phyloP scores from a whole-genome alignment of 2,797 vertebrate genomes.

The Cynopterus sphinx region DNA sequence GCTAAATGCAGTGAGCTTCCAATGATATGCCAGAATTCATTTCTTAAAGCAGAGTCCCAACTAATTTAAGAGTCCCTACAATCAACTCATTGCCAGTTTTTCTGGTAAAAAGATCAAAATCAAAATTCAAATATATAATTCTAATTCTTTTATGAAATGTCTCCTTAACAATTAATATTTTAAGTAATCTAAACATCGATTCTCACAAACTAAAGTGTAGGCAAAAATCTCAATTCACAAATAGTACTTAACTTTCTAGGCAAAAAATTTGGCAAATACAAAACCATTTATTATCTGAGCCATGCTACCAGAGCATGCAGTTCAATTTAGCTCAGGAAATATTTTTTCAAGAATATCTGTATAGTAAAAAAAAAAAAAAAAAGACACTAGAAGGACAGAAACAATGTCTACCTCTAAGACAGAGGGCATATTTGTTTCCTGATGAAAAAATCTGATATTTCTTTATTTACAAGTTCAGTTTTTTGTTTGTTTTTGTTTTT shows the following conservation, averaged over 20 bases:
- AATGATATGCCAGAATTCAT: not conserved
- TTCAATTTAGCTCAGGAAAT: not conserved
- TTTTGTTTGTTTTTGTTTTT: not conserved
- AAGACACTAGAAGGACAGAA: not conserved
- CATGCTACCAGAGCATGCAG: not conserved
- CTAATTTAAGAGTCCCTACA: not conserved
- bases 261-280: not conserved
- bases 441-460: not conserved
- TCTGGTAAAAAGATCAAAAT: slow-evolving; percentile 6
- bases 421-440: not conserved
- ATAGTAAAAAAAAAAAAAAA: not conserved
- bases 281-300: not conserved
- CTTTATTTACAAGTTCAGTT: not conserved
- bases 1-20: not conserved
- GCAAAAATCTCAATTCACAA: slow-evolving; percentile 13
- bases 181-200: not conserved
- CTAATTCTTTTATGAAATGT: slow-evolving; percentile 4
- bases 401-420: not conserved
- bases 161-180: not conserved
- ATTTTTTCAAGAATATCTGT: not conserved
- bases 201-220: not conserved
- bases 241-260: not conserved
- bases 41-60: not conserved
- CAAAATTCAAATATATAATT: slow-evolving; percentile 43
- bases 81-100: not conserved